A percentile compares a stretch with the other conserved stretches of the same genome.
Evolutionary conservation across 2,113 vertebrate species (phyloP).

Genomic region (Bombycilla garrulus): DNA sequence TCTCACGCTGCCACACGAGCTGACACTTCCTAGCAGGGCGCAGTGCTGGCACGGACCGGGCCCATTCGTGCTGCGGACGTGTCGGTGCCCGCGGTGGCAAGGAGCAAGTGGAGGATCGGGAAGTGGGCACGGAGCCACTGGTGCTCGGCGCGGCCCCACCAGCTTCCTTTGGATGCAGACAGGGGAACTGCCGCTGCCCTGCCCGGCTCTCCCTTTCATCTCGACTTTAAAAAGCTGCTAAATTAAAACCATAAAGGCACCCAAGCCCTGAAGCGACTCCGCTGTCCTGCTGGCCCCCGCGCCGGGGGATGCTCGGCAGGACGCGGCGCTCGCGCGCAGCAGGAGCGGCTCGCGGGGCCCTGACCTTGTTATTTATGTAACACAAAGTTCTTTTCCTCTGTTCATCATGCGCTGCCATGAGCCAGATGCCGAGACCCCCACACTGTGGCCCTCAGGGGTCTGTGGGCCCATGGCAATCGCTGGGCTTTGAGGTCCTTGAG

Average conservation of each 20-base stretch:
- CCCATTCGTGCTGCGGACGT: accelerated
- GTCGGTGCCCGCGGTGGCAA: not conserved
- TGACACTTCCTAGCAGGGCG: accelerated
- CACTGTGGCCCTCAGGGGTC: not conserved
- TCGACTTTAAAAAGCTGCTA: not conserved
- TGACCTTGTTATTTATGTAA: not conserved
- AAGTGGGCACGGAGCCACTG: not conserved
- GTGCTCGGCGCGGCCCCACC: not conserved
- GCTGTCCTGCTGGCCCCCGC: not conserved
- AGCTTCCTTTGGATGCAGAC: not conserved
- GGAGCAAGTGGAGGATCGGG: not conserved
- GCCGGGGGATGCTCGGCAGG: not conserved
- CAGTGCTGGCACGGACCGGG: accelerated
- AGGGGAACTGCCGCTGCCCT: not conserved
- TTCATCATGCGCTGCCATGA: accelerated
- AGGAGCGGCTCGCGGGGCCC: not conserved
- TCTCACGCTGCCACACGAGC: not conserved
- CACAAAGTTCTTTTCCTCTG: not conserved
- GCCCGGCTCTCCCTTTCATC: not conserved
- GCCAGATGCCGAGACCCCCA: not conserved
- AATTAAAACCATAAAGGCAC: slow-evolving; percentile 10
- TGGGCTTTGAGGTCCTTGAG: not conserved
- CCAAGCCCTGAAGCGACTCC: not conserved
- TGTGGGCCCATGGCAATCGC: accelerated
- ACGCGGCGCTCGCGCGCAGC: not conserved